Evolutionary conservation across 2,113 vertebrate genomes (phyloP).

Genomic region (Nycticorax nycticorax): DNA sequence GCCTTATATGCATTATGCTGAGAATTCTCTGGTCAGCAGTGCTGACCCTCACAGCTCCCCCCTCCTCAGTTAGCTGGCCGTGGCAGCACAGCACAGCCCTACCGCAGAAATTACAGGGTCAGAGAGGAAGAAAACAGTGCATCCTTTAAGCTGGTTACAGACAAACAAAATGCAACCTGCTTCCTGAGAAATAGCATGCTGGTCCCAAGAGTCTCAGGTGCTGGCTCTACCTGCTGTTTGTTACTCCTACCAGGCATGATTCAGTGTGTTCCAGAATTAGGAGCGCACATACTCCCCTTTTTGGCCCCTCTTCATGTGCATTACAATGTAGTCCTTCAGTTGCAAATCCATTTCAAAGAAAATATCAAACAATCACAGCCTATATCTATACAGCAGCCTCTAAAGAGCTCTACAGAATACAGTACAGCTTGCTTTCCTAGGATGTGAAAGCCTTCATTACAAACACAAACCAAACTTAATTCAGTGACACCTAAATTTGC

Average conservation of each 20-base stretch:
- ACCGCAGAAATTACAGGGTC: neutral
- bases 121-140: neutral
- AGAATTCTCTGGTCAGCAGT: neutral
- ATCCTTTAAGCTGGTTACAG: neutral
- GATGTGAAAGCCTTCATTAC: neutral
- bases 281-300: neutral
- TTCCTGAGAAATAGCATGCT: neutral
- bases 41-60: neutral
- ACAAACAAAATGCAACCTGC: neutral
- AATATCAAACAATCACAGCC: neutral
- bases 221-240: neutral
- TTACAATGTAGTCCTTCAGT: neutral
- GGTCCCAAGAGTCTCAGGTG: neutral
- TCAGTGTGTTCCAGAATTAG: neutral
- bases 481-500: neutral
- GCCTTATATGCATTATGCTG: neutral
- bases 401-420: neutral
- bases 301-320: neutral
- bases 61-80: accelerated
- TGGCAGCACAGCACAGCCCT: neutral
- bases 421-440: neutral
- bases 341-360: neutral
- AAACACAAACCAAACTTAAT: neutral
- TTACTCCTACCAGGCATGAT: neutral
- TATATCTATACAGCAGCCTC: neutral